Percentiles rank a stretch among this genome's conserved stretches.
These are phyloP conservation scores for Tachina fera DNA, from an alignment of 2,888 invertebrate species.

Conservation along the genomic window DNA sequence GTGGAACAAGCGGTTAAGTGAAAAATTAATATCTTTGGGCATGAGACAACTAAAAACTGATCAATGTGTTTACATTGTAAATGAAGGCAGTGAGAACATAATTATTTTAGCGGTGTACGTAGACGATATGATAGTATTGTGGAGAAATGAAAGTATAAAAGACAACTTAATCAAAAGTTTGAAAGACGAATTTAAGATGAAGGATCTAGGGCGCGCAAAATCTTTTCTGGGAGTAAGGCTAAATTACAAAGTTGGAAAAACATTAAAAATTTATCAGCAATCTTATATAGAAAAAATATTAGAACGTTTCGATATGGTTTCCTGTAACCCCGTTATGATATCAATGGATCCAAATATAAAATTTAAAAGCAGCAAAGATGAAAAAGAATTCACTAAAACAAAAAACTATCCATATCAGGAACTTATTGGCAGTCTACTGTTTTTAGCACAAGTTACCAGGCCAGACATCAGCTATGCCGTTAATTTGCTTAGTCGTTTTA, in stretches of 20 bases:
- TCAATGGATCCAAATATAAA: not conserved
- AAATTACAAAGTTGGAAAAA: not conserved
- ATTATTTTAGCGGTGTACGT: no score
- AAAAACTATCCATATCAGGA: not conserved
- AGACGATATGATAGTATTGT: no score
- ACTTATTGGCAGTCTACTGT: not conserved
- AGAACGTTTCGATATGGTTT: not conserved
- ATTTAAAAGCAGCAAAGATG: not conserved
- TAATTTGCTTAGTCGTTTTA: conserved; percentile 25
- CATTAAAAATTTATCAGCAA: not conserved
- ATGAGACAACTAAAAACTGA: conserved; percentile 41
- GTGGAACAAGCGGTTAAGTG: not conserved
- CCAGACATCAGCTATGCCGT: conserved; percentile 61
- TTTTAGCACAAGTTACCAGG: conserved; percentile 60
- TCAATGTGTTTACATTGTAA: no score
- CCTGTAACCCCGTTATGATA: not conserved
- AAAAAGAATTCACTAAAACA: not conserved
- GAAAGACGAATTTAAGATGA: conserved; percentile 42
- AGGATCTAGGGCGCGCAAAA: conserved; percentile 54
- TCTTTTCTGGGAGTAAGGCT: conserved; percentile 3
- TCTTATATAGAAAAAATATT: not conserved
- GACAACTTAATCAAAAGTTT: conserved; percentile 53
- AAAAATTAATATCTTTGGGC: conserved; percentile 33
- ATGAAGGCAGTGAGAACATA: no score
- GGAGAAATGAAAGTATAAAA: not conserved